Evolutionary conservation across 2,888 invertebrate species (phyloP).

Genomic region (Dryomyza anilis): DNA sequence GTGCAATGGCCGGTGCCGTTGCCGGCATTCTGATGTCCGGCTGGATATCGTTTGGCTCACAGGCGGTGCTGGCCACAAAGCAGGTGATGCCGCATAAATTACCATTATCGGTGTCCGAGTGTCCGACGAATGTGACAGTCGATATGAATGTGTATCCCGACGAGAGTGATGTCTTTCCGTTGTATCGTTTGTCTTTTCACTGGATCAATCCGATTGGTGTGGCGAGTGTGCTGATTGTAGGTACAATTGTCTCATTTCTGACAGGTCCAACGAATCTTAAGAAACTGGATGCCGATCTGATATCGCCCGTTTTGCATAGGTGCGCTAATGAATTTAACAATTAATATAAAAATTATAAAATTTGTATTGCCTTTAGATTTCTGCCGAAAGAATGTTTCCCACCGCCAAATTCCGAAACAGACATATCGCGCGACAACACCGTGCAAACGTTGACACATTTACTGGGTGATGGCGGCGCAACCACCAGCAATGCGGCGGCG

Average conservation of each 20-base stretch:
- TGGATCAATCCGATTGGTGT: conserved; percentile 81
- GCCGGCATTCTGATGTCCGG: conserved; percentile 69
- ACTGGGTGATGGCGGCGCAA: conserved; percentile 26
- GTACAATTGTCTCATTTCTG: conserved; percentile 68
- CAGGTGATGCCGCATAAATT: conserved; percentile 66
- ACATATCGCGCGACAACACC: conserved; percentile 36
- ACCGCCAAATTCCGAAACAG: conserved; percentile 16
- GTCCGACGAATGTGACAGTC: conserved; percentile 45
- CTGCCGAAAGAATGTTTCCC: conserved; percentile 54
- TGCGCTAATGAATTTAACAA: too few relatives aligned
- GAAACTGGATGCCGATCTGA: conserved; percentile 65
- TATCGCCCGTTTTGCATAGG: conserved; percentile 68
- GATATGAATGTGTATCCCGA: conserved; percentile 46
- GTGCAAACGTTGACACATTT: conserved; percentile 39
- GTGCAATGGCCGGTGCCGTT: conserved; percentile 67
- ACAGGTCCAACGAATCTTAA: conserved; percentile 64
- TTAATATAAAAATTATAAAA: neutral
- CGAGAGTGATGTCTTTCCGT: conserved; percentile 69
- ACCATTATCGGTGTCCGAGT: conserved; percentile 63
- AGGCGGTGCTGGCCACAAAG: conserved; percentile 69
- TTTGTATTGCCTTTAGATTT: conserved; percentile 42
- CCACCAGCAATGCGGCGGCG: too few relatives aligned
- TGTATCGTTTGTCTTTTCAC: conserved; percentile 80
- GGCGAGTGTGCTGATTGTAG: conserved; percentile 70
- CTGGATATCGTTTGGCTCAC: conserved; percentile 71